phyloP scores from a whole-genome alignment of 1,140 invertebrate species.

The Anagrus nilaparvatae region DNA sequence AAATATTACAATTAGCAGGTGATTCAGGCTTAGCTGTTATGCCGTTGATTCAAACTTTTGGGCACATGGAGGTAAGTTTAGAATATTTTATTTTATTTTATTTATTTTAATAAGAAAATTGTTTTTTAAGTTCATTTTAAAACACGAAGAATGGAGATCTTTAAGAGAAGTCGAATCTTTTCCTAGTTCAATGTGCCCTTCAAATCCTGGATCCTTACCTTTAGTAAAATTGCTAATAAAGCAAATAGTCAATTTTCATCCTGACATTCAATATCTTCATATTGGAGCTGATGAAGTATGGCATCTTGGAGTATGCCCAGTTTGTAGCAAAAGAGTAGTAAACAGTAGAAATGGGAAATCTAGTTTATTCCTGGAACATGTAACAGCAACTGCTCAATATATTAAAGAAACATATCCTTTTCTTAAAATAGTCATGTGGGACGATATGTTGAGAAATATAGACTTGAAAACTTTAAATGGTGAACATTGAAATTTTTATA shows the following conservation, averaged over 20 bases:
- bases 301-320: slow-evolving; percentile 69
- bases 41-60: slow-evolving; percentile 92
- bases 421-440: slow-evolving; percentile 80
- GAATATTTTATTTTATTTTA: slow-evolving; percentile 4
- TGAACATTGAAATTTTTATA: background rate
- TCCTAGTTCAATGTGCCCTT: slow-evolving; percentile 77
- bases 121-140: slow-evolving; percentile 60
- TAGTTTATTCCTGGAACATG: slow-evolving; percentile 60
- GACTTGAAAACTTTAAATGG: slow-evolving; percentile 50
- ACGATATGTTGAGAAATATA: slow-evolving; percentile 83
- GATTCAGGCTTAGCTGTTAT: slow-evolving; percentile 66
- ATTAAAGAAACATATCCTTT: slow-evolving; percentile 53
- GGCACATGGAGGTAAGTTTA: slow-evolving; percentile 65
- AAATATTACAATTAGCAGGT: slow-evolving; percentile 50
- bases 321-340: slow-evolving; percentile 51
- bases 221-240: slow-evolving; percentile 51
- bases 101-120: slow-evolving; percentile 12
- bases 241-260: slow-evolving; percentile 48
- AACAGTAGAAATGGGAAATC: slow-evolving; percentile 43
- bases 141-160: slow-evolving; percentile 63
- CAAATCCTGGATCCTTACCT: slow-evolving; percentile 47
- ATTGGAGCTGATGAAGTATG: slow-evolving; percentile 77
- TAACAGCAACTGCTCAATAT: slow-evolving; percentile 51
- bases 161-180: slow-evolving; percentile 67
- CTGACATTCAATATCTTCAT: slow-evolving; percentile 59